Percentiles rank a stretch among this genome's conserved stretches.
phyloP scores from a whole-genome alignment of 2,113 vertebrate species.

The Tricholaema leucomelas region DNA sequence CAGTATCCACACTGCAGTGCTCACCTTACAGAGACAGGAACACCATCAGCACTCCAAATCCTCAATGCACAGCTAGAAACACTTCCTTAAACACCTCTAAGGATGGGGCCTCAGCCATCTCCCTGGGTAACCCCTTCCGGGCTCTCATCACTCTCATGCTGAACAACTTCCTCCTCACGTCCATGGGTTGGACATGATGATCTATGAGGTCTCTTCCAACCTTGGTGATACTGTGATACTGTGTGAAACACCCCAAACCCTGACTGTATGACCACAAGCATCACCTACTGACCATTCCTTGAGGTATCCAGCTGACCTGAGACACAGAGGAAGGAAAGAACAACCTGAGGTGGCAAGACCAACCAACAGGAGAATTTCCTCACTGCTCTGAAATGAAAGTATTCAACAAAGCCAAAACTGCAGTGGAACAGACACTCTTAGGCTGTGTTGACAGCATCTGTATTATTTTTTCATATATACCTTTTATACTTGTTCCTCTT shows the following conservation, averaged over 20 bases:
- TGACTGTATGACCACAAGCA: background rate
- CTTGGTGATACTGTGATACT: too few species aligned
- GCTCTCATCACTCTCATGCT: too few species aligned
- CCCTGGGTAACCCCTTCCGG: too few species aligned
- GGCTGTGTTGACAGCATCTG: background rate
- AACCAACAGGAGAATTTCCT: background rate
- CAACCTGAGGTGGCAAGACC: background rate
- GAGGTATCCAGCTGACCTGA: background rate
- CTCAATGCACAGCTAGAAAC: background rate
- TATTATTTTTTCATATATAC: slow-evolving; percentile 22
- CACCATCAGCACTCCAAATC: background rate
- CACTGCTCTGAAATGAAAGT: background rate
- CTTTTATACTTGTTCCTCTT: background rate
- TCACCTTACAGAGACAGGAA: background rate
- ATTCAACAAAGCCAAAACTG: background rate
- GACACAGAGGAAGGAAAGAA: background rate
- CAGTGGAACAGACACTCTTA: background rate
- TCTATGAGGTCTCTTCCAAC: too few species aligned
- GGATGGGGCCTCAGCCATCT: too few species aligned
- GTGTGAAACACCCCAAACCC: too few species aligned
- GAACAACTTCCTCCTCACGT: too few species aligned
- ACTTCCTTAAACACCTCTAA: too few species aligned
- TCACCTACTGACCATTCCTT: background rate
- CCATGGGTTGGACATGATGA: too few species aligned
- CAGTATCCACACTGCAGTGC: background rate